Percentiles rank a stretch among this genome's conserved stretches.
Conservation (phyloP, 2,888 invertebrate genomes). For the Torymus aiolomorphi region DNA sequence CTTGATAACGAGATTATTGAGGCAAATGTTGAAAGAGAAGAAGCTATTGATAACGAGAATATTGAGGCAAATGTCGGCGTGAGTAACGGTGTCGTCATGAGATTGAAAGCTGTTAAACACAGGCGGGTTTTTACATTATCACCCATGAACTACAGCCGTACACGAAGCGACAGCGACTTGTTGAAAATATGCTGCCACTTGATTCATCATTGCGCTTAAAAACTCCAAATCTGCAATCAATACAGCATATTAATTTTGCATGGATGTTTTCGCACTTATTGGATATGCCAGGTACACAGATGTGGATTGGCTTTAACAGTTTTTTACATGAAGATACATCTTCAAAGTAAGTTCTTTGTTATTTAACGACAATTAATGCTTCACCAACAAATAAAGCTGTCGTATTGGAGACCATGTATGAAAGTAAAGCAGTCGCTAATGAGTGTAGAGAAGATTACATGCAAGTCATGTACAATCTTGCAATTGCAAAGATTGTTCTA, state of each 20-base stretch:
- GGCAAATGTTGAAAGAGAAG: no score
- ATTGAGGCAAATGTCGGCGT: no score
- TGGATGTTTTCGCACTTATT: no score
- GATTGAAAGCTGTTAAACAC: no score
- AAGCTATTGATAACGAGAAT: no score
- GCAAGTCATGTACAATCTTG: constrained; percentile 62
- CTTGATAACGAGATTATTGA: no score
- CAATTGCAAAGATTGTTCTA: constrained; percentile 62
- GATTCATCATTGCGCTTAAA: no score
- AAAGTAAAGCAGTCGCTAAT: background rate
- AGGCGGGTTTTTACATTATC: no score
- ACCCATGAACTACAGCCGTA: no score
- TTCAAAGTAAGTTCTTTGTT: constrained; percentile 61
- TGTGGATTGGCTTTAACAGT: constrained; percentile 69
- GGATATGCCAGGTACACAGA: constrained; percentile 62
- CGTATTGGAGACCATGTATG: constrained; percentile 39
- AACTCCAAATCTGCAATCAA: no score
- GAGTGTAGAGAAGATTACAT: constrained; percentile 40
- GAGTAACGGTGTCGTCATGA: no score
- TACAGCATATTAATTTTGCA: no score
- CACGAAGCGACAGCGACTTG: background rate
- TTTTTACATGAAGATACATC: constrained; percentile 58
- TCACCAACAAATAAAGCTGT: constrained; percentile 64
- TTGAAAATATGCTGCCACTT: background rate
- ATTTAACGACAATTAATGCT: constrained; percentile 65